phyloP scores from a whole-genome alignment of 2,113 vertebrate species.

The Dicrurus megarhynchus region DNA sequence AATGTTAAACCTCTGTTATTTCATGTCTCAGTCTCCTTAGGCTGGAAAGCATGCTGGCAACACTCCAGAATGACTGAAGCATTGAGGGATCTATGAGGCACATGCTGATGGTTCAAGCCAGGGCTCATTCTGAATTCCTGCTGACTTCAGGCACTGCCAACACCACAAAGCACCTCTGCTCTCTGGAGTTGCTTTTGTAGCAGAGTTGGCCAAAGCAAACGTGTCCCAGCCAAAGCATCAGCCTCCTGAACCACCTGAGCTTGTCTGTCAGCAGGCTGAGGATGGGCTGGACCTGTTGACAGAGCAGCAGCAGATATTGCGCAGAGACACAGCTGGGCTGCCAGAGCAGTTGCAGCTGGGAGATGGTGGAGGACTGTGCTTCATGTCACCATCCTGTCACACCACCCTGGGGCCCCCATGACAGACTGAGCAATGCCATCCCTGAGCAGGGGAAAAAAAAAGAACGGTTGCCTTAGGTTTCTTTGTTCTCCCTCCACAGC shows the following conservation, averaged over 20 bases:
- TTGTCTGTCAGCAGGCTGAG: not conserved
- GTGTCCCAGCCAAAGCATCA: not conserved
- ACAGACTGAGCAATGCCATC: not conserved
- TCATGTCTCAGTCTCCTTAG: not conserved
- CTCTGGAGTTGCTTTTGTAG: not conserved
- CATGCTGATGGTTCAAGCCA: not conserved
- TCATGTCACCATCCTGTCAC: not conserved
- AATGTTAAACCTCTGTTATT: not conserved
- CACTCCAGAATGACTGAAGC: not conserved
- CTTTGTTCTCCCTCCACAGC: not conserved
- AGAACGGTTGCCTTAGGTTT: not conserved
- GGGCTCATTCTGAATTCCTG: constrained; percentile 15
- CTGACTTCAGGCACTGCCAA: constrained; percentile 12
- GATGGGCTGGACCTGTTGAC: not conserved
- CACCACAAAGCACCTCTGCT: not conserved
- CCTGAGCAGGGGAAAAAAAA: not conserved
- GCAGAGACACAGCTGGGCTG: not conserved
- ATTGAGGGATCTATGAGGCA: not conserved
- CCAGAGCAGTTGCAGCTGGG: not conserved
- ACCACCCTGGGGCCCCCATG: not conserved
- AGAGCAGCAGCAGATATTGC: not conserved
- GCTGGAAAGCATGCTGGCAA: not conserved
- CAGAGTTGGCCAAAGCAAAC: constrained; percentile 3
- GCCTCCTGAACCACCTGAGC: not conserved
- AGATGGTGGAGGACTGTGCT: not conserved